Conservation (phyloP, 2,113 vertebrate species). For the Hystrix cristata region DNA sequence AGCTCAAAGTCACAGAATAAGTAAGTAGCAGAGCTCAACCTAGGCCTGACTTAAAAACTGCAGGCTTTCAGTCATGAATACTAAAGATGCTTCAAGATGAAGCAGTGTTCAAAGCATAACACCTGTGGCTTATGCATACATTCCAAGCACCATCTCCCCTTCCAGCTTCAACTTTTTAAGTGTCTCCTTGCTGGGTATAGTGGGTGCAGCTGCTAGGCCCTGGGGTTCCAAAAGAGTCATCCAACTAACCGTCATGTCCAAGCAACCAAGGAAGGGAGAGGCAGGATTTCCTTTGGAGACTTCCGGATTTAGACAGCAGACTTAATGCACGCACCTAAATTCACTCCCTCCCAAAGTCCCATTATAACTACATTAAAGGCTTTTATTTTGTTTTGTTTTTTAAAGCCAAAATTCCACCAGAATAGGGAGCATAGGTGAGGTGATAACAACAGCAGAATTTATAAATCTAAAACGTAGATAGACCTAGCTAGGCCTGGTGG, state of each 20-base stretch:
- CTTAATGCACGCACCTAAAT: slow-evolving; percentile 41
- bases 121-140: background rate
- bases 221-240: slow-evolving; percentile 10
- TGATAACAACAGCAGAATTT: background rate
- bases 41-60: background rate
- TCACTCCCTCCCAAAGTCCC: background rate
- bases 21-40: background rate
- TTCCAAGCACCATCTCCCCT: background rate
- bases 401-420: background rate
- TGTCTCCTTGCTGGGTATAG: background rate
- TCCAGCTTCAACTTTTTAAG: background rate
- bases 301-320: slow-evolving; percentile 65
- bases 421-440: background rate
- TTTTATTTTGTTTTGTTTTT: slow-evolving; percentile 19
- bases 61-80: background rate
- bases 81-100: background rate
- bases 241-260: background rate
- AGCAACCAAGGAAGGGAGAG: slow-evolving; percentile 67
- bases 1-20: background rate
- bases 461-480: background rate
- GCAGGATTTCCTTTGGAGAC: slow-evolving; percentile 78
- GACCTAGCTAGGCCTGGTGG: background rate
- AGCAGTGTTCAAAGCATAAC: background rate
- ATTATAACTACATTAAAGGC: slow-evolving; percentile 14
- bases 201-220: background rate